Base-by-base conservation (phyloP, 2,797 vertebrate species). In the Antennarius maculatus region DNA sequence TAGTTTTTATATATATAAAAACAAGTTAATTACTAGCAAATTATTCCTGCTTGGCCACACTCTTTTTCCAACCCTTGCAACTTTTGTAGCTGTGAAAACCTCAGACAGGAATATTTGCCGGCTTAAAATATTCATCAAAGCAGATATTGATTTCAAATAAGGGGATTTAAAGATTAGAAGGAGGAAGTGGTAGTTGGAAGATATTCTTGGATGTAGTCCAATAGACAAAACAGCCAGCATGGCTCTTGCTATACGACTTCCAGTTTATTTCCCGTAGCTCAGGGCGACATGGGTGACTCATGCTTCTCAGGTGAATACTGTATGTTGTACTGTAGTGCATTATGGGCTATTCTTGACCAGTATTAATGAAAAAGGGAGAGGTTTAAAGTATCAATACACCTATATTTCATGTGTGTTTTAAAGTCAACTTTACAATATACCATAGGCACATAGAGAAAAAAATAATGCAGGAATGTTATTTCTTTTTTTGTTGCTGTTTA, bases 61-160 rank as follows among this genome's bases (percentile, higher is more conserved):
- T 17, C 2, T n/a, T 42, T 60, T 15, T 5, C 28, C n/a, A 49
- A 6, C 16, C 4, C 0, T 43, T 42, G 7, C 31, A 34, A 23
- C 14, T 46, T 23, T 28, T 61, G 34, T 16, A 42, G 29, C 31
- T 6, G 1, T 9, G 15, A 45, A 34, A 31, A 61, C 57, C 45
- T 49, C 18, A 10, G 39, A 54, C 7, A 10, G 28, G n/a, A 69
- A 39, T 15, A 41, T 47, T 76, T 41, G 9, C 50, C 17, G 39
- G 47, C 61, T 58, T 74, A 11, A 66, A 65, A 55, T 70, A 59
- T 78, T 81, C 55, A 76, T 76, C 73, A 79, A 74, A 65, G 72
- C 50, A 48, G 12, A 62, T 54, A 82, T 58, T 53, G 59, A 70
- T 79, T 72, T 59, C 6, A 52, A 61, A 61, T 39, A 6, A 39